Percentiles rank a stretch among this genome's conserved stretches.
Conservation (phyloP, 1,140 invertebrate genomes). For the Argopecten irradians region DNA sequence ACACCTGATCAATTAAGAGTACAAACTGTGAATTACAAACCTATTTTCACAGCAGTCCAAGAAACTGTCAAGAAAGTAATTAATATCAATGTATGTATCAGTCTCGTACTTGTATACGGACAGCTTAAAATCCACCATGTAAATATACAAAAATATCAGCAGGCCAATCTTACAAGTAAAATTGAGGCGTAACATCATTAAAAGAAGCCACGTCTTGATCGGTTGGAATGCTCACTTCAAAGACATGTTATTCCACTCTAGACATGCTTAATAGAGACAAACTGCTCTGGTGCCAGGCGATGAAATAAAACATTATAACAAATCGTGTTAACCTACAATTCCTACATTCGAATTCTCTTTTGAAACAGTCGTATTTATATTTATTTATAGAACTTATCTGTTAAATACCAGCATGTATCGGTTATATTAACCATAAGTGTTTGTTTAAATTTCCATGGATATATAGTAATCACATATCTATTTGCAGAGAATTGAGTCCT, state of each 20-base stretch:
- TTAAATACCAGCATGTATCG: neutral
- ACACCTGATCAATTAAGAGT: neutral
- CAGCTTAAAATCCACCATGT: neutral
- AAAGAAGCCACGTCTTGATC: neutral
- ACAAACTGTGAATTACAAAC: neutral
- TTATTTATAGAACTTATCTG: neutral
- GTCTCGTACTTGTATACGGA: neutral
- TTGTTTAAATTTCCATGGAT: neutral
- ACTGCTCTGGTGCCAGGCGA: neutral
- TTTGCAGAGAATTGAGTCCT: no score
- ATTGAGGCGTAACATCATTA: neutral
- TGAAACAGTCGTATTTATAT: neutral
- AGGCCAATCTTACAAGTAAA: neutral
- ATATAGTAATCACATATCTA: no score
- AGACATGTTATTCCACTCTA: neutral
- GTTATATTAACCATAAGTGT: neutral
- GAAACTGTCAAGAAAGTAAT: neutral
- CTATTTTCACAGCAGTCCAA: neutral
- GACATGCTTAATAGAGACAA: neutral
- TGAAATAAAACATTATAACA: constrained; percentile 23
- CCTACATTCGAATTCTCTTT: neutral
- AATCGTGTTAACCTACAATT: neutral
- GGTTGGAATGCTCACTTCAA: neutral
- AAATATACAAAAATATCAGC: neutral
- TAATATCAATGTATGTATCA: neutral